Evolutionary conservation across 1,140 invertebrate species (phyloP), one percentile per base, ranked within the genome.

Genomic region (Ditylenchus dipsaci): DNA sequence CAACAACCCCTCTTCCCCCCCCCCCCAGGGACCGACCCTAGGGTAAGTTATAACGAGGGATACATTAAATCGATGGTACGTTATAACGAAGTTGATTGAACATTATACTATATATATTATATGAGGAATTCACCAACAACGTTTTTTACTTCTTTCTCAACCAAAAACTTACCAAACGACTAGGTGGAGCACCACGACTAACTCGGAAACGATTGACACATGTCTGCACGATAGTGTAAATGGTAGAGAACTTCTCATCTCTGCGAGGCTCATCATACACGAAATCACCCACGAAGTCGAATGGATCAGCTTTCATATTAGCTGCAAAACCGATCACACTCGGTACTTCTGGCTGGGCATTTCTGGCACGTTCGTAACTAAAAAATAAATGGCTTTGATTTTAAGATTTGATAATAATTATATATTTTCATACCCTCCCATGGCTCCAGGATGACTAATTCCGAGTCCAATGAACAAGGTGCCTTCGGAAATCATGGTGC

Each of bases 261-360:
- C 69, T 59, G 19, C 69, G 69, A 30, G 69, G 26, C 71, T 71
- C 69, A 42, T 71, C 69, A 42, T 68, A 71, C 0, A 73, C 27
- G 45, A 38, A 71, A 21, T 71, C 69, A 21, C 69, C 69, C 26
- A 71, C 59, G 33, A 71, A 71, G 26, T 71, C 69, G 43, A 71
- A 71, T 11, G 69, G 61, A 74, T 71, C 33, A 17, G 56, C 56
- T 21, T 64, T 71, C 68, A 71, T 73, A 29, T 71, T 71, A 17
- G 69, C 69, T 9, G 69, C 58, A 47, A 74, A 71, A 21, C 69
- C 69, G 56, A 71, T 72, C n/a, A 71, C 69, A 30, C 57, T 63
- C 19, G 68, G 68, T 3, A 63, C 47, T 13, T 58, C 45, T 23
- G 69, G 69, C 26, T 57, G 27, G 17, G 68, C 67, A 21, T 70